Evolutionary conservation across 2,113 vertebrate genomes (phyloP), one percentile per base, ranked within the genome.

Genomic region (Perca flavescens): DNA sequence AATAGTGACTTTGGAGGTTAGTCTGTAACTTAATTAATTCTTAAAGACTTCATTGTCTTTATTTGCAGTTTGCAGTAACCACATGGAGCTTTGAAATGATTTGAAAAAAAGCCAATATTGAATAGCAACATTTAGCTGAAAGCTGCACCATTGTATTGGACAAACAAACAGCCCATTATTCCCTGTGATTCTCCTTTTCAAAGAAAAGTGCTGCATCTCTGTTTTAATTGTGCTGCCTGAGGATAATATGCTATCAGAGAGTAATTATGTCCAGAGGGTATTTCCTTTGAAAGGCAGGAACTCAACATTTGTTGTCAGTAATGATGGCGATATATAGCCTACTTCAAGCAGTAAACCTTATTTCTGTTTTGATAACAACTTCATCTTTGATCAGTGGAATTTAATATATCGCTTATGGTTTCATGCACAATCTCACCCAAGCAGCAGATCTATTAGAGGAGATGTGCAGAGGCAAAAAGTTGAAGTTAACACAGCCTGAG

Each of bases 121-220:
- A 66, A 28, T 8, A 40, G 58, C 43, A 83, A 71, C 36, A 60
- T 57, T 62, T 77, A 57, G 67, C 73, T 83, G 43, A 74, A 54
- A 88, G 75, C 61, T 70, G 75, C 53, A 63, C 57, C 77, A 70
- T 84, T 88, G 72, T 90, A 74, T 28, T 22, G 53, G 21, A 75
- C 36, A 40, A 54, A 93, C 89, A 91, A 88, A 74, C 64, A 81
- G 36, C 47, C 52, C 73, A 85, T 89, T 90, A 86, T 86, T 70
- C 80, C 60, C 56, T 11, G 14, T 43, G 74, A 57, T 74, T 73
- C 52, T 77, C 14, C 57, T 74, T 57, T 76, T 79, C 19, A 76
- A 84, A 91, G 71, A 70, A 70, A 88, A 82, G 69, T 76, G 65
- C 60, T 61, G 58, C 49, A 71, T 88, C 74, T 71, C 47, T 69